Evolutionary conservation across 1,140 invertebrate genomes (phyloP), one percentile per base, ranked within the genome.

Genomic region (Drosophila erecta): DNA sequence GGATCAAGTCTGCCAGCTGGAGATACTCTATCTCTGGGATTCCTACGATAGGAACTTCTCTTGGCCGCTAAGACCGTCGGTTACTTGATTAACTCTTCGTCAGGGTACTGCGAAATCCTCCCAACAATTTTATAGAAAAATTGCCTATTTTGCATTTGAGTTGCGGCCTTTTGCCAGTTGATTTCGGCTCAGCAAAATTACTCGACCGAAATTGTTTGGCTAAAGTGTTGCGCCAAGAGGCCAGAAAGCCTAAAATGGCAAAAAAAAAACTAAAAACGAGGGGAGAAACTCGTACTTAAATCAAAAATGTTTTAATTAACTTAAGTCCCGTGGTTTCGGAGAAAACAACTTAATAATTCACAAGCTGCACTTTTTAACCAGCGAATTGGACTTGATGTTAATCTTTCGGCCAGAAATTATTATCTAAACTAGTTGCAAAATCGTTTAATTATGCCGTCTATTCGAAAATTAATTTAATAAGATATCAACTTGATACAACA

Each of bases 221-320:
- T 61, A 86, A 77, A 87, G 80, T 87, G 83, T 77, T 69, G 61
- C 55, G 62, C 78, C 47, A 57, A 55, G 47, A 55, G 58, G 46
- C 51, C 37, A 2, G 56, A 59, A 37, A n/a, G 30, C 17, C 62
- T 3, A 41, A 78, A 78, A 78, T 77, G 51, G 24, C 24, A 58
- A 14, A 24, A 50, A 50, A 50, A 24, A 24, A 35, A 50, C 4
- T 3, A 24, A 24, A 50, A 15, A 3, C 6, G 17, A 17, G 59
- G 76, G 76, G 53, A 70, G 56, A 40, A 37, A 44, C 61, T 62
- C 43, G 56, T 72, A 87, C 76, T 87, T 87, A 89, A 84, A 67
- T 79, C 84, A 87, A 79, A 87, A 87, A 87, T 87, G 84, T 87
- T 87, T 87, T 87, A 87, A 87, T 87, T 89, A 87, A 84, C 89